Percentiles rank a stretch among this genome's conserved stretches.
Evolutionary conservation across 2,797 vertebrate genomes (phyloP).

Genomic region (Smutsia gigantea): DNA sequence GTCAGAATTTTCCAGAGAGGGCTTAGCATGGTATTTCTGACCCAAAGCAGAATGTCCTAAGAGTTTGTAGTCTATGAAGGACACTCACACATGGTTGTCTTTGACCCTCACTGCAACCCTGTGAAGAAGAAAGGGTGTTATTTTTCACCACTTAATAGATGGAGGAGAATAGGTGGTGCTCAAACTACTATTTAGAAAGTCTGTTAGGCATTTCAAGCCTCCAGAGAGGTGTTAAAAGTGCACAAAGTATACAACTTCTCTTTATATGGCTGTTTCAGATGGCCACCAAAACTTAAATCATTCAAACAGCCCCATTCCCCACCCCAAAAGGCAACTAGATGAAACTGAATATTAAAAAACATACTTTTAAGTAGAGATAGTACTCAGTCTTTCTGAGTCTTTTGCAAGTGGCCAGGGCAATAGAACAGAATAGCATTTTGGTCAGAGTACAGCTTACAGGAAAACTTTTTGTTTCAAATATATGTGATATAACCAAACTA

Average conservation of each 20-base stretch:
- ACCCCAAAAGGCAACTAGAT: background rate
- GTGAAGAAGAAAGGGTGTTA: background rate
- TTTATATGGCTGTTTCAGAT: background rate
- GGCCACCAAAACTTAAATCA: background rate
- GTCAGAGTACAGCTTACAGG: background rate
- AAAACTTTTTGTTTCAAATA: background rate
- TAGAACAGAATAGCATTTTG: background rate
- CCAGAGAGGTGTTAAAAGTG: background rate
- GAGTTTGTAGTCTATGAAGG: background rate
- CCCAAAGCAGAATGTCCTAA: background rate
- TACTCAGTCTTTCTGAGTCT: background rate
- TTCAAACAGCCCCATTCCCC: background rate
- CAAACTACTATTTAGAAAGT: background rate
- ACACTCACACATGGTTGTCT: background rate
- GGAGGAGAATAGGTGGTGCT: fast-evolving
- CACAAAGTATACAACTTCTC: background rate
- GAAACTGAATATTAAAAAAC: background rate
- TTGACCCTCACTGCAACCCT: background rate
- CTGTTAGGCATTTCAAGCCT: background rate
- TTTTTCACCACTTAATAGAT: background rate
- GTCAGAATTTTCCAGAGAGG: background rate
- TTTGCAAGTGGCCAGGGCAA: background rate
- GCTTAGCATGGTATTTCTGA: background rate
- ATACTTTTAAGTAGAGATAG: background rate
- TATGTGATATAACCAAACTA: background rate